Evolutionary conservation across 1,140 invertebrate genomes (phyloP).

Genomic region (Halesus radiatus): DNA sequence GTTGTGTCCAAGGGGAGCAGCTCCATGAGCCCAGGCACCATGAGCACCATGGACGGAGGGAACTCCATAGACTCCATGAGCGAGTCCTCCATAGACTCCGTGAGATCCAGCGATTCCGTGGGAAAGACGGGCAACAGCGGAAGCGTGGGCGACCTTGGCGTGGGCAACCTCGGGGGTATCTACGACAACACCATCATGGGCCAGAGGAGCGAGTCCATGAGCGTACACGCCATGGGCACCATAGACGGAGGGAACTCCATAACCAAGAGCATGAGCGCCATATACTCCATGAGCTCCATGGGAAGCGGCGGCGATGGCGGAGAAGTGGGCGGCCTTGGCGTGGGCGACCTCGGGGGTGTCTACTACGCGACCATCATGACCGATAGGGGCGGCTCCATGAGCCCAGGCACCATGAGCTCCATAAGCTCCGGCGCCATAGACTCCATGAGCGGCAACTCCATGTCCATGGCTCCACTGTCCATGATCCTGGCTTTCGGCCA

Average conservation of each 20-base stretch:
- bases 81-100: slow-evolving; percentile 20
- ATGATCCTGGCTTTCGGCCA: slow-evolving; percentile 38
- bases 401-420: slow-evolving; percentile 44
- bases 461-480: not conserved
- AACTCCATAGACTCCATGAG: slow-evolving; percentile 40
- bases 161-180: slow-evolving; percentile 69
- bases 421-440: slow-evolving; percentile 58
- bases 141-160: slow-evolving; percentile 65
- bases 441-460: slow-evolving; percentile 41
- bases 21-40: slow-evolving; percentile 6
- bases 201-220: slow-evolving; percentile 28
- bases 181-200: slow-evolving; percentile 60
- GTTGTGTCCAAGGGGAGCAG: too few species aligned
- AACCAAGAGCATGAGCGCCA: slow-evolving; percentile 49
- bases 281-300: slow-evolving; percentile 55
- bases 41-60: slow-evolving; percentile 58
- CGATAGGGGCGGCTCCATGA: slow-evolving; percentile 49
- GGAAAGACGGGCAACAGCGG: slow-evolving; percentile 60
- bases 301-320: slow-evolving; percentile 55
- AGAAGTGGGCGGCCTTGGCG: slow-evolving; percentile 67
- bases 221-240: slow-evolving; percentile 29
- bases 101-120: too few species aligned
- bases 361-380: slow-evolving; percentile 62
- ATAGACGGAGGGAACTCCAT: slow-evolving; percentile 50
- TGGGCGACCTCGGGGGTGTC: slow-evolving; percentile 67